Evolutionary conservation across 1,140 invertebrate genomes (phyloP).

Genomic region (Rhopalosiphum padi): DNA sequence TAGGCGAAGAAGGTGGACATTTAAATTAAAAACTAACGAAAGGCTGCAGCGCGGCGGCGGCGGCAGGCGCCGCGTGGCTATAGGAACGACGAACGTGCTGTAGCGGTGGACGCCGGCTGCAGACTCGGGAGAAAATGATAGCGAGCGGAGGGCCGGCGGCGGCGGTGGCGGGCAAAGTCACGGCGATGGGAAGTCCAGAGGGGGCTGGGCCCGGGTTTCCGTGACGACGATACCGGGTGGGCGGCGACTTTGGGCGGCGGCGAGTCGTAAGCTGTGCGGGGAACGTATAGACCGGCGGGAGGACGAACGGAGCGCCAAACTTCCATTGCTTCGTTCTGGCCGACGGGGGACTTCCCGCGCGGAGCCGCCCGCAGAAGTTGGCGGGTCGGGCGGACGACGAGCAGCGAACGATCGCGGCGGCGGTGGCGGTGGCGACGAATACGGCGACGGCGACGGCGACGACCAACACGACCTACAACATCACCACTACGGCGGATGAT

Average conservation of each 20-base stretch:
- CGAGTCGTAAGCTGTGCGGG: neutral
- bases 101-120: slow-evolving; percentile 32
- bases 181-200: neutral
- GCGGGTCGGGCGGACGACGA: neutral
- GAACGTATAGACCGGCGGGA: neutral
- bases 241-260: neutral
- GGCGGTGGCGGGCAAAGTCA: neutral
- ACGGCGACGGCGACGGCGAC: neutral
- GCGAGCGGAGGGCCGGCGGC: neutral
- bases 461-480: neutral
- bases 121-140: neutral
- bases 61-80: neutral
- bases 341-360: neutral
- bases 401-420: neutral
- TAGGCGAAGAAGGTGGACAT: neutral
- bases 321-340: slow-evolving; percentile 9
- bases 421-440: neutral
- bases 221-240: neutral
- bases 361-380: neutral
- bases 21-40: neutral
- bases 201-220: neutral
- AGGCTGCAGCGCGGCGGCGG: neutral
- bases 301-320: neutral
- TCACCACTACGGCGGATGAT: neutral
- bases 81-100: neutral